phyloP scores from a whole-genome alignment of 2,888 invertebrate genomes.

The Pristionchus entomophagus region DNA sequence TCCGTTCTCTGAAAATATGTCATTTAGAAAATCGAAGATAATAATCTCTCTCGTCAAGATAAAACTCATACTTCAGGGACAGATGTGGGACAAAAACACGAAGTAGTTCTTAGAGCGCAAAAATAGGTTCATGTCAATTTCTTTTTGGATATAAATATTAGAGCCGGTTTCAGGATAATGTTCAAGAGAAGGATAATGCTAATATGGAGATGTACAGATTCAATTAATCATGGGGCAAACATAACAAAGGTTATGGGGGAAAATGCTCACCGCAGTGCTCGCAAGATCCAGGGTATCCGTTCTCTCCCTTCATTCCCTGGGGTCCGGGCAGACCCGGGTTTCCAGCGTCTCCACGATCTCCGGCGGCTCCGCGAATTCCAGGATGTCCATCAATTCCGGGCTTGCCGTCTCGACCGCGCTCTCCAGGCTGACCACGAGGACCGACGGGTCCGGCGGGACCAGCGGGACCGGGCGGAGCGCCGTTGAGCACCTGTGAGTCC shows the following conservation, averaged over 20 bases:
- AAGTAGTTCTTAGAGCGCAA: neutral
- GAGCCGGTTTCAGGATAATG: too few species aligned
- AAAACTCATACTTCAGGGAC: neutral
- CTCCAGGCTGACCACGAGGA: constrained; percentile 66
- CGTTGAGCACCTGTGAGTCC: constrained; percentile 59
- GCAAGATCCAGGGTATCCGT: constrained; percentile 63
- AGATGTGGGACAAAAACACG: neutral
- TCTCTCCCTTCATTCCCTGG: constrained; percentile 67
- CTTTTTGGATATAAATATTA: too few species aligned
- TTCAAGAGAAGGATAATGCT: too few species aligned
- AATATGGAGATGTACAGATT: too few species aligned
- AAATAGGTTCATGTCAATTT: too few species aligned
- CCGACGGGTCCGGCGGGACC: constrained; percentile 67
- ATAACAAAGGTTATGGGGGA: neutral
- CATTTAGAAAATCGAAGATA: too few species aligned
- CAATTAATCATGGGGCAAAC: too few species aligned
- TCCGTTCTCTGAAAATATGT: constrained; percentile 18
- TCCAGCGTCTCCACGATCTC: constrained; percentile 67
- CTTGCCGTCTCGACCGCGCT: constrained; percentile 66
- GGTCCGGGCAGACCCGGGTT: constrained; percentile 70
- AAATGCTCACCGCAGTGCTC: constrained; percentile 52
- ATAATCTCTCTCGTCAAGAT: neutral
- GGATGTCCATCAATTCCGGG: constrained; percentile 62
- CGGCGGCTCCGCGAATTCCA: constrained; percentile 67
- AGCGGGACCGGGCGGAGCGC: constrained; percentile 68